phyloP scores from a whole-genome alignment of 2,113 vertebrate species.

The Tursiops truncatus region DNA sequence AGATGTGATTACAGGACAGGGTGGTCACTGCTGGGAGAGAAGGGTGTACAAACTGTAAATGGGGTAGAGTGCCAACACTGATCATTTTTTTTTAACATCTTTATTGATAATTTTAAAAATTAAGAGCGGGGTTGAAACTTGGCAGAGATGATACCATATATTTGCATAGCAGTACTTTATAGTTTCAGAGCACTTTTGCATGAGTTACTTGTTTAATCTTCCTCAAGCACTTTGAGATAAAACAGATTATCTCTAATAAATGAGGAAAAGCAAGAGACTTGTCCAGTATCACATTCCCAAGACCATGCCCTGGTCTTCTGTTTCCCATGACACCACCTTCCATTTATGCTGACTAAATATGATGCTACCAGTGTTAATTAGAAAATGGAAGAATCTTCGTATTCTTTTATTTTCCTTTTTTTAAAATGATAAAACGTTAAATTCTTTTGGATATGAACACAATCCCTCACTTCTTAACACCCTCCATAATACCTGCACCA shows the following conservation, averaged over 20 bases:
- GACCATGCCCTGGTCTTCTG: neutral
- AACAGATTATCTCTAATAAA: neutral
- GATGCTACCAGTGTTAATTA: neutral
- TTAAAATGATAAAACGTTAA: neutral
- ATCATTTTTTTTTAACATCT: neutral
- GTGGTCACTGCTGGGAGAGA: neutral
- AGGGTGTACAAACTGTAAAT: neutral
- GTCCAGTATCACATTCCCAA: neutral
- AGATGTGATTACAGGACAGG: neutral
- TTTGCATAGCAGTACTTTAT: neutral
- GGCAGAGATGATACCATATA: neutral
- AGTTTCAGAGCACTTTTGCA: neutral
- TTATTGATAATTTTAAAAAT: neutral
- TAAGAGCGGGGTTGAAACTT: neutral
- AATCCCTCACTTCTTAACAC: neutral
- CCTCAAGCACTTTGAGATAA: neutral
- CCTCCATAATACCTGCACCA: neutral
- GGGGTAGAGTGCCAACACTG: neutral
- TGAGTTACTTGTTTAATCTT: neutral
- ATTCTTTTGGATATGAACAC: neutral
- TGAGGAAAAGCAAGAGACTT: neutral
- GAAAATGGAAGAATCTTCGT: neutral
- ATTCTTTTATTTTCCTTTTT: neutral
- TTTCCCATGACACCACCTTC: slow-evolving; percentile 31
- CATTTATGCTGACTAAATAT: neutral